Evolutionary conservation across 2,797 vertebrate species (phyloP), one percentile per base, ranked within the genome.

Genomic region (Nannoperca obscura): DNA sequence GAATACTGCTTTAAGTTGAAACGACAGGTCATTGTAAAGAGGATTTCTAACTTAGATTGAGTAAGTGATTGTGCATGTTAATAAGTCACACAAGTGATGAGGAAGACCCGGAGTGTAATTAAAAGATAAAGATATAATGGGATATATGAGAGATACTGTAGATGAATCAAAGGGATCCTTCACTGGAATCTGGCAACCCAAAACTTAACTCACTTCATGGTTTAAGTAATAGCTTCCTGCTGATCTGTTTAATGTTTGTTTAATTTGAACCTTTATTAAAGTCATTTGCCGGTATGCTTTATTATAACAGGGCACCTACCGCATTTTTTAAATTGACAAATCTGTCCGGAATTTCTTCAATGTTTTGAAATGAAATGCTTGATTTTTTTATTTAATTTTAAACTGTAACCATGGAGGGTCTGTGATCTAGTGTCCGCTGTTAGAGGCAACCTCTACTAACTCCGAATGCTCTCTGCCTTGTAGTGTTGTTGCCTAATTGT

Each of bases 381-480:
- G 24, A 4, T 60, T 15, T 11, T 74, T 71, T 59, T 53, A 55
- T 54, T 74, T 74, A 54, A n/a, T 13, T 0, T n/a, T 46, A 22
- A 53, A 42, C 34, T 27, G 17, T n/a, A 36, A 58, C 7, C 55
- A 49, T 30, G 24, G 50, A 44, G 38, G 57, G 12, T 59, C 36
- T 11, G 2, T 44, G 8, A 42, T 52, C 69, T 0, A 46, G 42
- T 46, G 30, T 64, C 64, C 52, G 46, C 63, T 70, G 58, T 83
- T 74, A 47, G 42, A 32, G 66, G 67, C 46, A 10, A 61, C 40
- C 15, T 63, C 36, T n/a, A 14, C 36, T 53, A 13, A 46, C 12
- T 74, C 42, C 42, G 76, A 68, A 73, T 13, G n/a, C 46, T 81
- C 50, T 74, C 64, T 83, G 76, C 82, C 82, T 86, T 75, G 71